Evolutionary conservation across 2,888 invertebrate genomes (phyloP), one percentile per base, ranked within the genome.

Genomic region (Therioaphis trifolii): DNA sequence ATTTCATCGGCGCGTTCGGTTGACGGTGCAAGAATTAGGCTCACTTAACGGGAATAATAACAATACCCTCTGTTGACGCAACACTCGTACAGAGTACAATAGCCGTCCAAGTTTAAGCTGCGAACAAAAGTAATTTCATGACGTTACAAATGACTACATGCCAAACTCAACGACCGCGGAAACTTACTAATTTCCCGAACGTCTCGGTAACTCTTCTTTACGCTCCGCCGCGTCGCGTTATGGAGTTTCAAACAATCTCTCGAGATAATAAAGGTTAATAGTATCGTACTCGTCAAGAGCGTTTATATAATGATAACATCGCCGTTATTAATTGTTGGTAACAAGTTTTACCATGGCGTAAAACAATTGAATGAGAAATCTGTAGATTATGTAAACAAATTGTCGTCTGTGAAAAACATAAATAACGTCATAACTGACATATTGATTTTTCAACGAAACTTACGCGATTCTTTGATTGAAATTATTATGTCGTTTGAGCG

Each of bases 101-200:
- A 69, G 29, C 18, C 21, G 49, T 29, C 21, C 5, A 43, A 69
- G 49, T 49, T 49, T 29, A 27, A 15, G 49, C 5, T 71, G 3
- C 2, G 12, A 29, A 49, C 29, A 49, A 71, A 71, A 49, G 71
- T 49, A 49, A 71, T 71, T 49, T 71, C 49, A 49, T 29, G 71
- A 49, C 49, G 49, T 71, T 49, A 49, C 71, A 71, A 71, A 71
- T 71, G n/a, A 71, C 49, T 49, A 49, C n/a, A 29, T 11, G 29
- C 49, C n/a, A 29, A 71, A 71, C 49, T 71, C 12, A n/a, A 49
- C 27, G n/a, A 71, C 49, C 49, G 27, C 27, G 27, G 27, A 71
- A 71, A 71, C 29, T 49, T 49, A 71, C 49, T 49, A 49, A 71
- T 71, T 71, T 71, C 69, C 49, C 27, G n/a, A 49, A 49, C 18